A percentile compares a stretch with the other conserved stretches of the same genome.
These are phyloP conservation scores for Ceyx melanurus DNA, from an alignment of 2,113 vertebrate species.

Conservation along the genomic window DNA sequence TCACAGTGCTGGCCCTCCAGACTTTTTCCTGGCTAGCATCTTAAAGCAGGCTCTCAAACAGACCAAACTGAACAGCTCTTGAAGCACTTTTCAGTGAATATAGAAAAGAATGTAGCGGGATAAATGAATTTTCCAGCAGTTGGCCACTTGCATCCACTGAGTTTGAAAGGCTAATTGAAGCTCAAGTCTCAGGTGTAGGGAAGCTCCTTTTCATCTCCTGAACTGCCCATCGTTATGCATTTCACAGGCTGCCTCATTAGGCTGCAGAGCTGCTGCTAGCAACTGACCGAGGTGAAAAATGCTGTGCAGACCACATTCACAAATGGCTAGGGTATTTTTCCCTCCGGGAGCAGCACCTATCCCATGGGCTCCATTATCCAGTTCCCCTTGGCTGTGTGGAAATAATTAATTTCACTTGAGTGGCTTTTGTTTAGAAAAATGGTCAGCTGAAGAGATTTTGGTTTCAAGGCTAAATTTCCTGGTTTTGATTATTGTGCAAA, in stretches of 20 bases:
- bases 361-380: not conserved
- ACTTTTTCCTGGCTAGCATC: not conserved
- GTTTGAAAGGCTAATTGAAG: not conserved
- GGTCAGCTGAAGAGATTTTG: not conserved
- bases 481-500: not conserved
- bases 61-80: not conserved
- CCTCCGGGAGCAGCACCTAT: not conserved
- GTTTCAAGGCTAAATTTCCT: not conserved
- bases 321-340: not conserved
- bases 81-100: not conserved
- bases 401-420: not conserved
- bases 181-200: not conserved
- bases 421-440: conserved; percentile 18
- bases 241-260: not conserved
- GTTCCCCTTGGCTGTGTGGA: not conserved
- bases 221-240: not conserved
- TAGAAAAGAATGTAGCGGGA: not conserved
- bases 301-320: not conserved
- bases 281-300: not conserved
- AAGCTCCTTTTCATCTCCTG: not conserved
- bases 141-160: not conserved
- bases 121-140: not conserved
- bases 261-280: not conserved
- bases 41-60: not conserved
- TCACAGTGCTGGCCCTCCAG: not conserved